Percentiles rank a stretch among this genome's conserved stretches.
Evolutionary conservation across 2,797 vertebrate species (phyloP).

Genomic region (Microchirus variegatus): DNA sequence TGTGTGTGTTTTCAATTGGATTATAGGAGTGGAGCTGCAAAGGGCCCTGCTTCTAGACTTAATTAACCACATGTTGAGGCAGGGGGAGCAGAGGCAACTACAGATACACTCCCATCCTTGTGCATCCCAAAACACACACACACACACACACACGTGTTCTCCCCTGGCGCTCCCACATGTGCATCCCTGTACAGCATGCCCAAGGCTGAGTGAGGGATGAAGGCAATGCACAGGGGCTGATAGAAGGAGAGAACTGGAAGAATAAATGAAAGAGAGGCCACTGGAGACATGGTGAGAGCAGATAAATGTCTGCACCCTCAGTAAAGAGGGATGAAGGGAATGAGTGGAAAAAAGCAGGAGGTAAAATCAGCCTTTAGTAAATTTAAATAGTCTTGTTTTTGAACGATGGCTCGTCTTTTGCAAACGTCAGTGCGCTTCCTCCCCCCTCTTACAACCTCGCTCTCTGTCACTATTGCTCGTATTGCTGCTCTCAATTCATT

Average conservation of each 20-base stretch:
- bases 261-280: slow-evolving; percentile 23
- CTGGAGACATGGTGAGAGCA: slow-evolving; percentile 26
- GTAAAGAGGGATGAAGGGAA: neutral
- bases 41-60: slow-evolving; percentile 64
- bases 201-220: slow-evolving; percentile 5
- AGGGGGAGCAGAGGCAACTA: slow-evolving; percentile 41
- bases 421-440: neutral
- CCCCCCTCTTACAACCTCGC: slow-evolving; percentile 6
- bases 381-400: slow-evolving; percentile 36
- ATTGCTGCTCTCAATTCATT: slow-evolving; percentile 58
- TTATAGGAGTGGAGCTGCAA: slow-evolving; percentile 50
- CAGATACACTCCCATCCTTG: slow-evolving; percentile 15
- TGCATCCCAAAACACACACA: slow-evolving; percentile 3
- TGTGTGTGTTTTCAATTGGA: slow-evolving; percentile 22
- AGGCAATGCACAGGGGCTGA: neutral
- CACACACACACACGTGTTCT: slow-evolving; percentile 13
- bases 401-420: slow-evolving; percentile 16
- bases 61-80: slow-evolving; percentile 71
- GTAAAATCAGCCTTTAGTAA: slow-evolving; percentile 50
- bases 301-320: slow-evolving; percentile 14
- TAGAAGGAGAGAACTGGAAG: slow-evolving; percentile 3
- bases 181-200: slow-evolving; percentile 22
- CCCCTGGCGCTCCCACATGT: slow-evolving; percentile 24
- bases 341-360: slow-evolving; percentile 11
- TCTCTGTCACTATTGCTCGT: slow-evolving; percentile 6